Conservation (phyloP, 2,888 invertebrate species). For the Folsomia candida region DNA sequence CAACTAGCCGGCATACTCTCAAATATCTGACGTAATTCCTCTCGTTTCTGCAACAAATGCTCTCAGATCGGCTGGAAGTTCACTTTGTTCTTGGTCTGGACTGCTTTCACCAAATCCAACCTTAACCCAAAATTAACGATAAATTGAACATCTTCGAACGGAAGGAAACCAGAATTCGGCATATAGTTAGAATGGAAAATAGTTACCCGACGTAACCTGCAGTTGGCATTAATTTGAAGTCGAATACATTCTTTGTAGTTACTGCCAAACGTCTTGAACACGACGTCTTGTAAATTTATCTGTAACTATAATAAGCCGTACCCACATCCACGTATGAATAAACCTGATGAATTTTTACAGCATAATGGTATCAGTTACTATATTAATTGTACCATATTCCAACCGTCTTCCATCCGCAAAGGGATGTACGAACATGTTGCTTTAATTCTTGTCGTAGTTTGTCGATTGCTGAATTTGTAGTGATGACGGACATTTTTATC, state of each 20-base stretch:
- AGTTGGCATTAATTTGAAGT: constrained; percentile 38
- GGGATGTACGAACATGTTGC: constrained; percentile 30
- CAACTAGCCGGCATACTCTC: too few relatives aligned
- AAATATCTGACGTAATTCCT: neutral
- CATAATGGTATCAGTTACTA: neutral
- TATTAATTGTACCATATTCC: constrained; percentile 35
- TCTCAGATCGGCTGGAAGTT: constrained; percentile 32
- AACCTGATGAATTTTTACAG: too few relatives aligned
- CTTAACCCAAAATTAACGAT: neutral
- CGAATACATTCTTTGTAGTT: constrained; percentile 28
- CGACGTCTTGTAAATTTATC: constrained; percentile 30
- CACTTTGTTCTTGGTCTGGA: neutral
- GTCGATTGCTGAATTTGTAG: constrained; percentile 33
- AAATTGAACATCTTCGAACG: neutral
- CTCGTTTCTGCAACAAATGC: constrained; percentile 19
- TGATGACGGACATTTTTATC: constrained; percentile 28
- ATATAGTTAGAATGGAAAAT: too few relatives aligned
- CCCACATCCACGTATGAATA: too few relatives aligned
- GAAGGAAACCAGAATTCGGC: too few relatives aligned
- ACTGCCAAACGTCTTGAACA: constrained; percentile 17
- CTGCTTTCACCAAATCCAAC: neutral
- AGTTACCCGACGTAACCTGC: constrained; percentile 35
- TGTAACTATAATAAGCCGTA: constrained; percentile 19
- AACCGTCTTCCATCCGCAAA: constrained; percentile 30
- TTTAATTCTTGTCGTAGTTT: constrained; percentile 28